phyloP scores from a whole-genome alignment of 1,140 invertebrate species.

The Trialeurodes vaporariorum region DNA sequence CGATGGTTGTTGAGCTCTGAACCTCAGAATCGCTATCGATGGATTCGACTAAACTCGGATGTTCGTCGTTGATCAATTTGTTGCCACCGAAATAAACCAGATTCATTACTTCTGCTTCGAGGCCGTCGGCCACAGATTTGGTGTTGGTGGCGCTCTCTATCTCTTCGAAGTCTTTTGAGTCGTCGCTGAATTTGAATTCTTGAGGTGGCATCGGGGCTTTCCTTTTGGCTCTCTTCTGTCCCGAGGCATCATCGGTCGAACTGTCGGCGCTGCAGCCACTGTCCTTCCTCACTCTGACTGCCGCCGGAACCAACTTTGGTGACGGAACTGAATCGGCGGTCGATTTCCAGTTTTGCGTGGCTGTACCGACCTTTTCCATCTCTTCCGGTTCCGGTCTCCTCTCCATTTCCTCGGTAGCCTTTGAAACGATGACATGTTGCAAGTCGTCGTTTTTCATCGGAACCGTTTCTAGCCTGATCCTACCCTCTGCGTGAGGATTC shows the following conservation, averaged over 20 bases:
- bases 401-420: background rate
- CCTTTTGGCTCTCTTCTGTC: slow-evolving; percentile 51
- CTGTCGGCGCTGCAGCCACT: slow-evolving; percentile 10
- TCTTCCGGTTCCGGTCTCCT: background rate
- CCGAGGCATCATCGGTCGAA: slow-evolving; percentile 30
- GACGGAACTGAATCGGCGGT: background rate
- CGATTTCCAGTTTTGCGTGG: background rate
- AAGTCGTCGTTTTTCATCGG: background rate
- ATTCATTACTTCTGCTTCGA: slow-evolving; percentile 2
- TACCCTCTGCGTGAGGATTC: background rate
- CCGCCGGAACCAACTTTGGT: slow-evolving; percentile 1
- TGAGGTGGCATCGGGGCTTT: slow-evolving; percentile 57
- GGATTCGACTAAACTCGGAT: slow-evolving; percentile 8
- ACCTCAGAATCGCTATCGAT: slow-evolving; percentile 39
- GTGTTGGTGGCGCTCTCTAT: background rate
- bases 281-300: slow-evolving; percentile 10
- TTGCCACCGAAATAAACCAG: slow-evolving; percentile 3
- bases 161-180: slow-evolving; percentile 15
- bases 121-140: slow-evolving; percentile 11
- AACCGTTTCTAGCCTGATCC: background rate
- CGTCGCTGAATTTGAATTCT: slow-evolving; percentile 25
- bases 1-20: slow-evolving; percentile 41
- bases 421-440: background rate
- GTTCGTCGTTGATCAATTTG: slow-evolving; percentile 8
- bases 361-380: background rate